These are phyloP conservation scores for Tetranychus urticae DNA, from an alignment of 1,140 invertebrate genomes.

Conservation along the genomic window DNA sequence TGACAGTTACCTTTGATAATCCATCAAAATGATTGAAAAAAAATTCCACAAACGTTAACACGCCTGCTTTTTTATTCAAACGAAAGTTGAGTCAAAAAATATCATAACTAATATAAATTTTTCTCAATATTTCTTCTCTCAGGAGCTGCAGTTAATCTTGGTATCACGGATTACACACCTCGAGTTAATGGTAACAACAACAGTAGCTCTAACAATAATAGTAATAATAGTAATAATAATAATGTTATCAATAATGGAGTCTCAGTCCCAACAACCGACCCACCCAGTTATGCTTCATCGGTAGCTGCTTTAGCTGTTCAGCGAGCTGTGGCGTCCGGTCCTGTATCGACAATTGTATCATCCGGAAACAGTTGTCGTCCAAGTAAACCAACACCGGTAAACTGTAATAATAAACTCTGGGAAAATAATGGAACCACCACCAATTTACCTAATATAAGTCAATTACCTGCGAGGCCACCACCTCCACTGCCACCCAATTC, in stretches of 20 bases:
- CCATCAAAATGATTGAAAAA: too few species aligned
- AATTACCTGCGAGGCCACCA: background rate
- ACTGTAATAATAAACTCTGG: background rate
- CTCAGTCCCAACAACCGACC: conserved; percentile 41
- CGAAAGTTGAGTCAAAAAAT: too few species aligned
- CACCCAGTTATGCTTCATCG: conserved; percentile 67
- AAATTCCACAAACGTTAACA: too few species aligned
- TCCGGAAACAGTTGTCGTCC: background rate
- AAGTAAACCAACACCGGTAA: background rate
- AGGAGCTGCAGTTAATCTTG: too few species aligned
- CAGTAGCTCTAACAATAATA: too few species aligned
- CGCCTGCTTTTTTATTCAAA: too few species aligned
- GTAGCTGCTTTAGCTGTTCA: conserved; percentile 61
- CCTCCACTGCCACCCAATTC: conserved; percentile 3
- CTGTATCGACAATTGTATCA: background rate
- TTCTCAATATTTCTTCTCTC: too few species aligned
- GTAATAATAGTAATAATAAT: too few species aligned
- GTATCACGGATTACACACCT: background rate
- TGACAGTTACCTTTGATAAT: too few species aligned
- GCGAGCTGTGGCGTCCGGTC: conserved; percentile 22
- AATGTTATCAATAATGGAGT: background rate
- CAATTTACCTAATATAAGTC: background rate
- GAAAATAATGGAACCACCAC: background rate
- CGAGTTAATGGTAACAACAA: background rate
- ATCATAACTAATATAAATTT: too few species aligned